phyloP scores from a whole-genome alignment of 35 echinoderm and acorn worm genomes.

The Stichopus chloronotus region DNA sequence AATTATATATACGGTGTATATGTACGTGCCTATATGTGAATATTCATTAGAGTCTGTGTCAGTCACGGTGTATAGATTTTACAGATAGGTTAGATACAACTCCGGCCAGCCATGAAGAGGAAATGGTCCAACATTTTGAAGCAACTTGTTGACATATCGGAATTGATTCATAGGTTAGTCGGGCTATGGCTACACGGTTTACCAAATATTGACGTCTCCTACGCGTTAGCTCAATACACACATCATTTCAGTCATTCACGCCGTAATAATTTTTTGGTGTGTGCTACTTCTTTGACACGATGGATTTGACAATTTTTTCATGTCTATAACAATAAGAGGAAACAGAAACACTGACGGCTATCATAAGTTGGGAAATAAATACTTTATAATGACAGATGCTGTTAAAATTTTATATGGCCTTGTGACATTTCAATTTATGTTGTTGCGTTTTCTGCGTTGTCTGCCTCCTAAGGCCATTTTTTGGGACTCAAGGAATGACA shows the following conservation, averaged over 20 bases:
- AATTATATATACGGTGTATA: too few species aligned
- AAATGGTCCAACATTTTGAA: not conserved
- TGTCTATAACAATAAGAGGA: not conserved
- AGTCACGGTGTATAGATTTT: not conserved
- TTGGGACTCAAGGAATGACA: not conserved
- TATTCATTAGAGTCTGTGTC: too few species aligned
- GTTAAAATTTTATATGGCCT: conserved; percentile 41
- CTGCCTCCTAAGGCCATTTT: conserved; percentile 25
- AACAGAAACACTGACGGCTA: not conserved
- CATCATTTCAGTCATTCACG: not conserved
- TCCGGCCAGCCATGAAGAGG: too few species aligned
- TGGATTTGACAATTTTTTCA: not conserved
- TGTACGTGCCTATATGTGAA: too few species aligned
- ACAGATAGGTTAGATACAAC: not conserved
- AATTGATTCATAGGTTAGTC: not conserved
- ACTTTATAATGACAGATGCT: conserved; percentile 33
- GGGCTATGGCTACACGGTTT: too few species aligned
- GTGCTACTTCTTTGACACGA: conserved; percentile 1
- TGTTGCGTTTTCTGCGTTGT: not conserved
- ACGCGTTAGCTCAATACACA: not conserved
- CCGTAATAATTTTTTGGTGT: not conserved
- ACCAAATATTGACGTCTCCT: too few species aligned
- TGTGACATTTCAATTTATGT: conserved; percentile 38
- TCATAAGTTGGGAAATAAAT: not conserved
- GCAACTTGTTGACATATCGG: too few species aligned